Conservation (phyloP, 2,888 invertebrate species). For the Clanis bilineata region DNA sequence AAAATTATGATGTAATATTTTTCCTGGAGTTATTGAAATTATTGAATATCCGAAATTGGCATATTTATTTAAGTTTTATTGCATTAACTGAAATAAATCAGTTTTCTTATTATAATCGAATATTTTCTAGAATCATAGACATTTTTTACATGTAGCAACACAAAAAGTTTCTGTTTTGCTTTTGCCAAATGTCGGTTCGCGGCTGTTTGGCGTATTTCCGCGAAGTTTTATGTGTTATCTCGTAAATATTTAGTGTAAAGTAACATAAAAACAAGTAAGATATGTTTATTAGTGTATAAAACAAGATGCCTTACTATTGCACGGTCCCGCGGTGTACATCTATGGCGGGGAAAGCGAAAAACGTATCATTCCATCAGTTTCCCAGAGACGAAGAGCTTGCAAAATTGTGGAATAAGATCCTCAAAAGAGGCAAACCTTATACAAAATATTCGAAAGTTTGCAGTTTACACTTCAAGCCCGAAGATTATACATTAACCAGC, state of each 20-base stretch:
- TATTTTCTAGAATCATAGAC: slow-evolving; percentile 39
- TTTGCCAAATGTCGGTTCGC: slow-evolving; percentile 65
- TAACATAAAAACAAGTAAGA: slow-evolving; percentile 26
- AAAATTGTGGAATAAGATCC: slow-evolving; percentile 69
- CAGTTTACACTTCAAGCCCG: slow-evolving; percentile 72
- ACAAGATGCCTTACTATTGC: slow-evolving; percentile 77
- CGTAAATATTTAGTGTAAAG: slow-evolving; percentile 25
- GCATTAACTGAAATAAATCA: too few species aligned
- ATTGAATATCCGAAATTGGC: too few species aligned
- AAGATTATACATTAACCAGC: slow-evolving; percentile 72
- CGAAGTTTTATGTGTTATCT: slow-evolving; percentile 73
- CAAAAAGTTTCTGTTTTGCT: slow-evolving; percentile 28
- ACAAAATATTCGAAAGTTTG: slow-evolving; percentile 80
- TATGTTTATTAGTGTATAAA: slow-evolving; percentile 51
- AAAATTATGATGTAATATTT: too few species aligned
- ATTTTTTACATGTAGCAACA: slow-evolving; percentile 31
- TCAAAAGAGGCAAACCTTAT: slow-evolving; percentile 75
- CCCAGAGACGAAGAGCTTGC: slow-evolving; percentile 71
- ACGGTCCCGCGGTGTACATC: slow-evolving; percentile 78
- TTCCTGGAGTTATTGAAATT: too few species aligned
- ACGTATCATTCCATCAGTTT: slow-evolving; percentile 77
- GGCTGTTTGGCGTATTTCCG: slow-evolving; percentile 68
- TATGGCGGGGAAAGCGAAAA: slow-evolving; percentile 77
- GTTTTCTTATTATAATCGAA: too few species aligned
- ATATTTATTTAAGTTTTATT: too few species aligned